Evolutionary conservation across 92 coral and sea anemone genomes (phyloP).

Genomic region (Zoanthus sociatus): DNA sequence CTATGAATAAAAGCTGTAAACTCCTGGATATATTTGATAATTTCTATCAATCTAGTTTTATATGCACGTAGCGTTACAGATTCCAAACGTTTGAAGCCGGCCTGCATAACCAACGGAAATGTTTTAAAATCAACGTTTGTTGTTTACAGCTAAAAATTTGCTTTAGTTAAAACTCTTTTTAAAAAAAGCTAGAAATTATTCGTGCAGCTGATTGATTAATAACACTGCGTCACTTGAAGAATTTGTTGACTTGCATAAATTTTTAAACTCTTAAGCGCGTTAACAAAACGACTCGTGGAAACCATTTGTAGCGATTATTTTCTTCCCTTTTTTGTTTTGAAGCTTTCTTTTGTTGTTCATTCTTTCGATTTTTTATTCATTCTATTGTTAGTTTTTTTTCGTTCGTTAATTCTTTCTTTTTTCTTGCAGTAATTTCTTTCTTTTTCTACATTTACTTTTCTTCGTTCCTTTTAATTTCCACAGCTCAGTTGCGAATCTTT

Average conservation of each 20-base stretch:
- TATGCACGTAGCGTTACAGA: no score
- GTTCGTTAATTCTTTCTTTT: background rate
- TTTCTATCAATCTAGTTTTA: no score
- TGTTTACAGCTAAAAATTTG: no score
- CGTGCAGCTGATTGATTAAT: background rate
- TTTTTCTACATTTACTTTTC: background rate
- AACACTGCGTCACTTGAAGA: background rate
- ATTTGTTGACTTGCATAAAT: no score
- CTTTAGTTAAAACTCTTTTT: no score
- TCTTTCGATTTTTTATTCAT: background rate
- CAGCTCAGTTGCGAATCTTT: background rate
- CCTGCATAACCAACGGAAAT: no score
- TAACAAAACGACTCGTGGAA: background rate
- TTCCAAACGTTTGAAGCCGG: no score
- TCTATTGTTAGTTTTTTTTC: no score
- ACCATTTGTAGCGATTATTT: background rate
- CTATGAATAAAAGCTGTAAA: background rate
- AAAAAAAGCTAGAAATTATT: no score
- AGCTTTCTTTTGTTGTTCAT: background rate
- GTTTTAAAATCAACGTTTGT: no score
- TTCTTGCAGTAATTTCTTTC: background rate
- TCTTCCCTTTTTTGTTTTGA: background rate
- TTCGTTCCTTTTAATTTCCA: background rate
- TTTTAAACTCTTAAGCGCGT: background rate
- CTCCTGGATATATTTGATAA: background rate